These are phyloP conservation scores for Leiothrix lutea DNA, from an alignment of 2,113 vertebrate species.

Conservation along the genomic window DNA sequence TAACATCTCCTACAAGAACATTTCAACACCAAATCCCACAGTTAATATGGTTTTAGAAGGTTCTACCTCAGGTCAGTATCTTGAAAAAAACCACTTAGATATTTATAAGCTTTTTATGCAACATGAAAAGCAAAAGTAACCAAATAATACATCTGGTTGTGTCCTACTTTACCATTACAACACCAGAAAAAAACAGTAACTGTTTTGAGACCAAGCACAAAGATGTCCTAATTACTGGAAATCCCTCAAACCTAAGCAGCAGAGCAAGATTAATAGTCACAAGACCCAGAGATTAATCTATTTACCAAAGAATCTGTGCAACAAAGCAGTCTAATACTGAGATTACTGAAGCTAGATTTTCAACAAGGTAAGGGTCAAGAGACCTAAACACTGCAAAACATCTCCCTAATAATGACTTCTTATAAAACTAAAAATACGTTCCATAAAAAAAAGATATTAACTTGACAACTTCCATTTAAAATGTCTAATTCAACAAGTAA, in stretches of 20 bases:
- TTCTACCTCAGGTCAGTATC: neutral
- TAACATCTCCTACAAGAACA: neutral
- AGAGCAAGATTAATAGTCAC: constrained; percentile 62
- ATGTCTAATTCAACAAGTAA: neutral
- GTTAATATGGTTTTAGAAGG: neutral
- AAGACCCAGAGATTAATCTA: constrained; percentile 59
- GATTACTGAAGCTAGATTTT: constrained; percentile 43
- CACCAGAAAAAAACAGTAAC: neutral
- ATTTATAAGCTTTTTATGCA: constrained; percentile 30
- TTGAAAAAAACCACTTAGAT: neutral
- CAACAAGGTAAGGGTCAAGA: constrained; percentile 15
- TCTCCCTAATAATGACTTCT: constrained; percentile 11
- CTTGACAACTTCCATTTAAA: neutral
- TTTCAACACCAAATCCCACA: neutral
- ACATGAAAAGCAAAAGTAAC: neutral
- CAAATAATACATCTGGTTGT: neutral
- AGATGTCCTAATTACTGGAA: constrained; percentile 62
- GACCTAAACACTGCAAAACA: neutral
- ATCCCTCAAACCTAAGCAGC: constrained; percentile 50
- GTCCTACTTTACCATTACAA: neutral
- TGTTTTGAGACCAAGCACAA: constrained; percentile 44
- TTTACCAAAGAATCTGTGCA: constrained; percentile 43
- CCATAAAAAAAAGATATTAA: neutral
- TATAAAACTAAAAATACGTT: neutral
- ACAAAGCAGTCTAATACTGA: constrained; percentile 53